phyloP scores from a whole-genome alignment of 2,797 vertebrate genomes.

The Microctenopoma steveboyesi region DNA sequence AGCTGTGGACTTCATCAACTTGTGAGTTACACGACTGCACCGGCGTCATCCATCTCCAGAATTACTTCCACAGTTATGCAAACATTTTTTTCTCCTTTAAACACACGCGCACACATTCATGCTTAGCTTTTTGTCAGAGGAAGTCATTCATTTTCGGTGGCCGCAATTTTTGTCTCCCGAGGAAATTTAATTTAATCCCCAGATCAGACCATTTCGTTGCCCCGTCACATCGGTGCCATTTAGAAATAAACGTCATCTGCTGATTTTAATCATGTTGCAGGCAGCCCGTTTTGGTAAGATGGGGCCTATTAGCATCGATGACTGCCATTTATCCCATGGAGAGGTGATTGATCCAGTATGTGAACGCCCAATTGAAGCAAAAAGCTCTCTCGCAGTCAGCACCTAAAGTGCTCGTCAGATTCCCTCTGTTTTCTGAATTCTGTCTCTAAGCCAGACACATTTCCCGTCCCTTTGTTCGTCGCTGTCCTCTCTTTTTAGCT shows the following conservation, averaged over 20 bases:
- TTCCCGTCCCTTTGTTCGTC: constrained; percentile 46
- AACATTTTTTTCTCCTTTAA: neutral
- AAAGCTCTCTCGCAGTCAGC: constrained; percentile 25
- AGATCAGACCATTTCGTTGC: constrained; percentile 55
- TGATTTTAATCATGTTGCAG: constrained; percentile 58
- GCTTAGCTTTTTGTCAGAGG: constrained; percentile 28
- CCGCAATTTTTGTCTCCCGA: constrained; percentile 54
- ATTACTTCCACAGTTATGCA: constrained; percentile 19
- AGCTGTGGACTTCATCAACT: constrained; percentile 95
- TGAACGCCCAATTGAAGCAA: constrained; percentile 27
- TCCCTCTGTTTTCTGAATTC: constrained; percentile 36
- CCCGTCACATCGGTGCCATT: constrained; percentile 49
- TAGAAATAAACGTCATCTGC: constrained; percentile 52
- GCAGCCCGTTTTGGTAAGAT: constrained; percentile 46
- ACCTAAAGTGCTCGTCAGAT: constrained; percentile 28
- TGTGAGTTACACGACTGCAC: constrained; percentile 84
- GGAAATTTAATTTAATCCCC: constrained; percentile 61
- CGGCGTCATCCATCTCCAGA: constrained; percentile 67
- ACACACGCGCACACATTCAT: neutral
- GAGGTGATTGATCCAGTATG: constrained; percentile 48
- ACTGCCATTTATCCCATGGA: constrained; percentile 42
- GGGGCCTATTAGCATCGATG: constrained; percentile 49
- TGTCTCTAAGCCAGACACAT: constrained; percentile 35
- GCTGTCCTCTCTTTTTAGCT: constrained; percentile 34
- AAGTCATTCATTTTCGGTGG: constrained; percentile 61